Conservation (phyloP, 2,888 invertebrate species). For the Cerceris ruficornis region DNA sequence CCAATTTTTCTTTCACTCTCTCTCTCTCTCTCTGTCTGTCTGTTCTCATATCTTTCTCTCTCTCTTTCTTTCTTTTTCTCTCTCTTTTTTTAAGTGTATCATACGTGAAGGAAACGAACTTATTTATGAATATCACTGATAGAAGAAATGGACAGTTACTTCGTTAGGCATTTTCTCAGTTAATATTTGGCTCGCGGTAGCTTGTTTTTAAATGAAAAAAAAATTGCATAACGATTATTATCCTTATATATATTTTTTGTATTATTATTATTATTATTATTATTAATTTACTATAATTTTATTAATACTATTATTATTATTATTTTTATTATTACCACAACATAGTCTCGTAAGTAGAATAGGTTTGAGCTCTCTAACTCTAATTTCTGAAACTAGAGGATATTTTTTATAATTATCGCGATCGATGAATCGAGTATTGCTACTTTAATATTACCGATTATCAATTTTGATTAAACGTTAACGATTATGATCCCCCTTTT, state of each 20-base stretch:
- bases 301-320: slow-evolving; percentile 2
- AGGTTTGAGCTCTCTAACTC: slow-evolving; percentile 75
- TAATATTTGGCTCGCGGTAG: slow-evolving; percentile 68
- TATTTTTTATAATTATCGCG: slow-evolving; percentile 77
- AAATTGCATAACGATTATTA: slow-evolving; percentile 54
- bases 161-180: slow-evolving; percentile 75
- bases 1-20: slow-evolving; percentile 20
- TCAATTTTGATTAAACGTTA: slow-evolving; percentile 67
- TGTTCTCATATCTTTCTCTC: too few species aligned
- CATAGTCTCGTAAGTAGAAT: slow-evolving; percentile 69
- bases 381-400: slow-evolving; percentile 73
- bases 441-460: slow-evolving; percentile 74
- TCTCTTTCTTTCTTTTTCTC: background rate
- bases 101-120: slow-evolving; percentile 54
- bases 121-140: slow-evolving; percentile 55
- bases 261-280: too few species aligned
- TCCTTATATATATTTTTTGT: slow-evolving; percentile 33
- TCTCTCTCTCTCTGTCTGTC: too few species aligned
- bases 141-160: slow-evolving; percentile 74
- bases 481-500: slow-evolving; percentile 64
- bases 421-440: slow-evolving; percentile 78
- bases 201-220: slow-evolving; percentile 57
- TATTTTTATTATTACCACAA: slow-evolving; percentile 61
- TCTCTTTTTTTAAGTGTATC: slow-evolving; percentile 48
- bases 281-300: too few species aligned